Evolutionary conservation across 2,797 vertebrate genomes (phyloP), one percentile per base, ranked within the genome.

Genomic region (Antrozous pallidus): DNA sequence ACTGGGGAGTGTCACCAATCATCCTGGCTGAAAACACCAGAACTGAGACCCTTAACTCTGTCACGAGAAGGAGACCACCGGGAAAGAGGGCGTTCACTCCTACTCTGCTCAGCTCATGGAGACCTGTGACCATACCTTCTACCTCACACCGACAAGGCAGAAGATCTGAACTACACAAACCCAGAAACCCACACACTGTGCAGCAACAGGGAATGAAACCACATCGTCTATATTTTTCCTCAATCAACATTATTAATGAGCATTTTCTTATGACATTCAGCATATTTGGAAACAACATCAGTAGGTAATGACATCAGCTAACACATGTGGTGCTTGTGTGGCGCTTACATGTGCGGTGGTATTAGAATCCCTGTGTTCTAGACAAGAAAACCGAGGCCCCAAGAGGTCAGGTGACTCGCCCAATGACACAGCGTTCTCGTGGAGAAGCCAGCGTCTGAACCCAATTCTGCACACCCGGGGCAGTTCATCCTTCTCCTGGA

Each of bases 271-370:
- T 17, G 69, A 40, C 40, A 49, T 26, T 40, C 67, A n/a, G 33
- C 2, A 31, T 17, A n/a, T 20, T 17, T 69, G 4, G 42, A 86
- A 69, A 67, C 3, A 8, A 26, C 40, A 2, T 13, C 22, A 70
- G 54, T 5, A 70, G 7, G 20, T 28, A 40, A 36, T 14, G 42
- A 71, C 2, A 67, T 67, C 4, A 58, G 40, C 75, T 33, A 49
- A 4, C 8, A 10, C 8, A 28, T 0, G 28, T 9, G 10, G 40
- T 0, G 0, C 3, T 70, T 24, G 24, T 4, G 0, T 31, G 42
- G 16, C 28, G 0, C 45, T 18, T 28, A 28, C 56, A 8, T 0
- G 4, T 33, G 9, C 33, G 24, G 16, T 22, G 8, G 10, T 7
- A 6, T n/a, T 14, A 40, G 26, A 13, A 11, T 20, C 8, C 18